Evolutionary conservation across 2,797 vertebrate species (phyloP).

Genomic region (Myotis daubentonii): DNA sequence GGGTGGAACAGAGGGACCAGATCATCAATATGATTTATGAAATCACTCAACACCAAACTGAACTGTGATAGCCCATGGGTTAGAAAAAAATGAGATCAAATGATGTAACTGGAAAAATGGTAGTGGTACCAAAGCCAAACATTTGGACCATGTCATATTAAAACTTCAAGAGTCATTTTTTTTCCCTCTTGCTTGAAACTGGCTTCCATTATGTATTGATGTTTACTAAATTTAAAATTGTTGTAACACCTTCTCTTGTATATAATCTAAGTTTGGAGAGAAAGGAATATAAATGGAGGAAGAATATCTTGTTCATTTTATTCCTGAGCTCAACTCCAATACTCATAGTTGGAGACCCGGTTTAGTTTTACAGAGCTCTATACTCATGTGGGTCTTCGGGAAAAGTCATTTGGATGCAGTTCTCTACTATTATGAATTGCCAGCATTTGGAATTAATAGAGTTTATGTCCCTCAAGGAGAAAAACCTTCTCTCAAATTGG

Average conservation of each 20-base stretch:
- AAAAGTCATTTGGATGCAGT: not conserved
- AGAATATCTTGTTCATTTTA: not conserved
- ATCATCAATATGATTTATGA: conserved; percentile 70
- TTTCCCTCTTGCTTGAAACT: conserved; percentile 20
- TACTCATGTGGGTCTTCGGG: not conserved
- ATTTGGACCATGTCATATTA: conserved; percentile 48
- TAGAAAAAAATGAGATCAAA: conserved; percentile 67
- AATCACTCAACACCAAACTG: conserved; percentile 69
- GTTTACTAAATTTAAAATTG: conserved; percentile 42
- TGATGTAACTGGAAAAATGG: conserved; percentile 59
- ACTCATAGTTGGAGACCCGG: not conserved
- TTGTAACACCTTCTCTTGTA: not conserved
- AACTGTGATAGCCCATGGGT: conserved; percentile 56
- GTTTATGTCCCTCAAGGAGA: not conserved
- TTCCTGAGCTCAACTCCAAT: conserved; percentile 11
- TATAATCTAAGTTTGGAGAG: conserved; percentile 17
- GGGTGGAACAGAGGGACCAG: conserved; percentile 68
- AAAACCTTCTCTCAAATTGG: conserved; percentile 1
- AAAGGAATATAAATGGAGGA: not conserved
- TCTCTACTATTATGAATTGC: conserved; percentile 7
- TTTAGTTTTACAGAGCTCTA: not conserved
- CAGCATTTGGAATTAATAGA: conserved; percentile 48
- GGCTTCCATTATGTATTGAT: not conserved
- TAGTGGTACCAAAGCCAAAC: conserved; percentile 53
- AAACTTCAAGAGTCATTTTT: conserved; percentile 53